A percentile compares a stretch with the other conserved stretches of the same genome.
These are phyloP conservation scores for Scytalopus superciliaris DNA, from an alignment of 2,113 vertebrate genomes.

Conservation along the genomic window DNA sequence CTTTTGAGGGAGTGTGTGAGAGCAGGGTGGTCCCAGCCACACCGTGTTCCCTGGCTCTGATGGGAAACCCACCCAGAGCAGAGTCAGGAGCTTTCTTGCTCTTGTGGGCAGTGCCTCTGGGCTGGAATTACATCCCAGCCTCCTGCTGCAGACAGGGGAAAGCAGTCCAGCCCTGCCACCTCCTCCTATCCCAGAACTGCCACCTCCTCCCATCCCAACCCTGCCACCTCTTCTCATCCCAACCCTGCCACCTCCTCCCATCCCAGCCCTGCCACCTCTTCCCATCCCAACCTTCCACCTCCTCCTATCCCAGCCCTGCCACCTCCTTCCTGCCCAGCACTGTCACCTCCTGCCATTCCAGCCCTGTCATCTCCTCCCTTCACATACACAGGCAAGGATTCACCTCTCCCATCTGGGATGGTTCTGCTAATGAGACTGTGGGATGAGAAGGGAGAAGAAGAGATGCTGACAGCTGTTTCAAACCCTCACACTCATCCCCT, in stretches of 20 bases:
- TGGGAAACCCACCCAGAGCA: neutral
- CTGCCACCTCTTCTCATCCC: neutral
- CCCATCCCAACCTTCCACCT: neutral
- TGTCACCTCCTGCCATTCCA: neutral
- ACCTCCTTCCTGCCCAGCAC: neutral
- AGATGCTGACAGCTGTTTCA: neutral
- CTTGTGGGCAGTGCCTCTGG: neutral
- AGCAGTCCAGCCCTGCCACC: neutral
- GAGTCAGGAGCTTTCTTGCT: neutral
- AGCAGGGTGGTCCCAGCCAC: neutral
- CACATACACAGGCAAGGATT: rapidly evolving
- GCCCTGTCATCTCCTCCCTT: neutral
- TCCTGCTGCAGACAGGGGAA: neutral
- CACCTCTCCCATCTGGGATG: rapidly evolving
- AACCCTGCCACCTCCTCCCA: neutral
- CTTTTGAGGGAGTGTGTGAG: neutral
- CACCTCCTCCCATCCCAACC: neutral
- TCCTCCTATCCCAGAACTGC: neutral
- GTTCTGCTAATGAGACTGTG: neutral
- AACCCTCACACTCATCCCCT: neutral
- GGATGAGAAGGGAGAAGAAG: neutral
- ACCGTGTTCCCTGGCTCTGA: rapidly evolving
- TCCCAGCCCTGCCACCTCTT: neutral
- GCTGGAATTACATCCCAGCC: neutral
- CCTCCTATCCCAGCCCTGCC: neutral